Evolutionary conservation across 1,140 invertebrate genomes (phyloP).

Genomic region (Ptiloglossa arizonensis): DNA sequence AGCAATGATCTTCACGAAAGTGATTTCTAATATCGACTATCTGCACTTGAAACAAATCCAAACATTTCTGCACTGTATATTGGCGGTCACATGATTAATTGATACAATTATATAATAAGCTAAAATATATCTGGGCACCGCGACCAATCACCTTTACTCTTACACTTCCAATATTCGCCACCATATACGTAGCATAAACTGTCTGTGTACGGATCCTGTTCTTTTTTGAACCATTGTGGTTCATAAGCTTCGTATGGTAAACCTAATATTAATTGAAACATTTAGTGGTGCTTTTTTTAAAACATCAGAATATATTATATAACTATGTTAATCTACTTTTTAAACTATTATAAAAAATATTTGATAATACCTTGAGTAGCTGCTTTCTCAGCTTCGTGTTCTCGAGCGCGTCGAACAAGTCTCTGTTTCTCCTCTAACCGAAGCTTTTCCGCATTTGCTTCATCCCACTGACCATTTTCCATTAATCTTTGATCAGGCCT

Average conservation of each 20-base stretch:
- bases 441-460: conserved; percentile 95
- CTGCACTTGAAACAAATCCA: conserved; percentile 61
- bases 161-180: conserved; percentile 96
- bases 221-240: conserved; percentile 95
- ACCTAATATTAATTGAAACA: conserved; percentile 81
- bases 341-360: background rate
- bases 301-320: background rate
- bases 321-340: background rate
- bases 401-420: conserved; percentile 86
- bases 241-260: conserved; percentile 89
- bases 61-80: conserved; percentile 58
- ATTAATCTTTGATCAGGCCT: conserved; percentile 98
- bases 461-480: conserved; percentile 98
- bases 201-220: conserved; percentile 90
- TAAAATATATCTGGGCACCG: conserved; percentile 97
- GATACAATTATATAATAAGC: conserved; percentile 64
- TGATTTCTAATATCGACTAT: conserved; percentile 58
- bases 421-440: conserved; percentile 98
- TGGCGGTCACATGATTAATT: conserved; percentile 59
- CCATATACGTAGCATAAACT: conserved; percentile 92
- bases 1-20: conserved; percentile 46
- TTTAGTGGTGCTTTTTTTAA: background rate
- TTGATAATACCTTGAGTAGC: conserved; percentile 84
- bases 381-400: conserved; percentile 91
- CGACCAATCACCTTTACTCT: conserved; percentile 93